Evolutionary conservation across 2,797 vertebrate genomes (phyloP), one percentile per base, ranked within the genome.

Genomic region (Loriculus beryllinus): DNA sequence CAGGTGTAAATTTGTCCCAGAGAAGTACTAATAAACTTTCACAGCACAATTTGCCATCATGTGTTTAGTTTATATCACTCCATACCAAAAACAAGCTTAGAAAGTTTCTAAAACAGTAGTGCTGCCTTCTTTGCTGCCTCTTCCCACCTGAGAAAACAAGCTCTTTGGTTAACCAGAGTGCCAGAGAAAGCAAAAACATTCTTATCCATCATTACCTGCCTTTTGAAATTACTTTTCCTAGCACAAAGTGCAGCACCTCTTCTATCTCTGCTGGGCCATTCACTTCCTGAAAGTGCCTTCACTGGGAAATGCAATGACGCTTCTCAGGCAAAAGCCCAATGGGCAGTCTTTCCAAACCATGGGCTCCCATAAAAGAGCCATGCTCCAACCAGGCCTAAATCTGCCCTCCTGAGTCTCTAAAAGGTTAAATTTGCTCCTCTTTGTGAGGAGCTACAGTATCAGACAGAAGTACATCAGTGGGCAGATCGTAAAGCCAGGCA

Each of bases 1-100:
- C 28, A 79, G 51, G 87, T 45, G 68, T 40, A 86, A 74, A 77
- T 80, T 79, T 84, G 48, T 75, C 52, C 75, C 60, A 12, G 63
- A 92, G 63, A 93, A 74, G 40, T 40, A 82, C 72, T 85, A 90
- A 94, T 68, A 92, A 82, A 94, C 56, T 74, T 93, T 45, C 56
- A 91, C 8, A 7, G 68, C 29, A 68, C 19, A 74, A 62, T 47
- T 57, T 75, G 59, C 57, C 33, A 75, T 63, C 45, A 29, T 19
- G 12, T 37, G 65, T 87, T 88, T 83, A 47, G 33, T 80, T 95
- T 77, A 18, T 60, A 67, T 65, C 47, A 60, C 67, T 75, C 48
- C 14, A 37, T 18, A 64, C 21, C 51, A 90, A 95, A 82, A 69
- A 81, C 6, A 89, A 15, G 14, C 40, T 69, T 63, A 56, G 14